Evolutionary conservation across 2,797 vertebrate genomes (phyloP).

Genomic region (Paguma larvata): DNA sequence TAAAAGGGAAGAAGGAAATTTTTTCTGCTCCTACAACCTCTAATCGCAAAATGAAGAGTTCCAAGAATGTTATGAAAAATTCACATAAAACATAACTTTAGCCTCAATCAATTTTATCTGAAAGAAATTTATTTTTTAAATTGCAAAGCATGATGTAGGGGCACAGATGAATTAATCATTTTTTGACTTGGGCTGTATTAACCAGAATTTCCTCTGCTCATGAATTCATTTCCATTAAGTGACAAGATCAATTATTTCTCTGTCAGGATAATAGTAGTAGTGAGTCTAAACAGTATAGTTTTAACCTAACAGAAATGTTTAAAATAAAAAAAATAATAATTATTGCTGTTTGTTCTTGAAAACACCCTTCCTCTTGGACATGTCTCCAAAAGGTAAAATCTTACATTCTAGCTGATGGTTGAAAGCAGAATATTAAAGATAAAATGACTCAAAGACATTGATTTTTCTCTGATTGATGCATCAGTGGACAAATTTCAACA

Average conservation of each 20-base stretch:
- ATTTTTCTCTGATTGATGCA: background rate
- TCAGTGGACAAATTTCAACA: background rate
- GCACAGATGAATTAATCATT: background rate
- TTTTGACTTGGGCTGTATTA: background rate
- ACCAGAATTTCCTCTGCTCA: background rate
- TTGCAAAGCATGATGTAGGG: background rate
- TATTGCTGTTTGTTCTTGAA: background rate
- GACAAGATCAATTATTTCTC: background rate
- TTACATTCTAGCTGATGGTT: background rate
- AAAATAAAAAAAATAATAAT: background rate
- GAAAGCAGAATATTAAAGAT: background rate
- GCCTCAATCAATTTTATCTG: background rate
- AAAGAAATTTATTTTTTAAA: constrained; percentile 33
- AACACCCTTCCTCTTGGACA: background rate
- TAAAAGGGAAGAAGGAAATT: background rate
- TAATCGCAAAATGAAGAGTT: background rate
- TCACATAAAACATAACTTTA: background rate
- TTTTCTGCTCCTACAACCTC: background rate
- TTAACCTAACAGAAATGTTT: background rate
- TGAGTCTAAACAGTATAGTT: background rate
- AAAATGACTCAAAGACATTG: background rate
- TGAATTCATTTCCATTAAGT: background rate
- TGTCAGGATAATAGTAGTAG: background rate
- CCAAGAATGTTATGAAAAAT: constrained; percentile 10
- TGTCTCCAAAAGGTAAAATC: background rate